Evolutionary conservation across 1,140 invertebrate genomes (phyloP).

Genomic region (Tetramorium simillimum): DNA sequence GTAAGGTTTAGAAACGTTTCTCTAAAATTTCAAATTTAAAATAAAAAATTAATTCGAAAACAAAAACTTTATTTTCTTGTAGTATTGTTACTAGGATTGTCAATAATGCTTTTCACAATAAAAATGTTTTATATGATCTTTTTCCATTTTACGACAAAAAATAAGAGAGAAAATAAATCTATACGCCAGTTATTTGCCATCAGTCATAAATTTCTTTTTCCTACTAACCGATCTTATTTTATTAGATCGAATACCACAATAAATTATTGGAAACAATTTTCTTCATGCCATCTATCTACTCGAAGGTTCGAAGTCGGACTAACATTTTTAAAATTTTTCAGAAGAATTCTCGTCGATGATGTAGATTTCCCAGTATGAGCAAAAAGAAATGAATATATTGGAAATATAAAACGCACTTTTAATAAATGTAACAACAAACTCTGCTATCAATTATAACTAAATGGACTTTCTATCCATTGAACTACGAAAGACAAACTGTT

Average conservation of each 20-base stretch:
- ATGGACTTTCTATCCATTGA: neutral
- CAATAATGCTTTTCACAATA: neutral
- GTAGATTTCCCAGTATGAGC: neutral
- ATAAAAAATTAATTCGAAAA: neutral
- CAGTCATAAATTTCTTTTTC: neutral
- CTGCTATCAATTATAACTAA: neutral
- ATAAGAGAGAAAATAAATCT: neutral
- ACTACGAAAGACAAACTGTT: neutral
- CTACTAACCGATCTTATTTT: neutral
- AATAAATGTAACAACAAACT: neutral
- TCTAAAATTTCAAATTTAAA: neutral
- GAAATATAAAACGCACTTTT: neutral
- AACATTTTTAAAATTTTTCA: constrained; percentile 21
- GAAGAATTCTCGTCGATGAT: neutral
- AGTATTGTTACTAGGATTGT: neutral
- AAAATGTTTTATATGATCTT: neutral
- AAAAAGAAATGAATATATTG: neutral
- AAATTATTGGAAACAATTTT: constrained; percentile 19
- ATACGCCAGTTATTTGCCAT: neutral
- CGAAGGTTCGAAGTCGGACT: neutral
- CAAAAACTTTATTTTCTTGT: neutral
- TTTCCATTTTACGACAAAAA: neutral
- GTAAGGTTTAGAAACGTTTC: neutral
- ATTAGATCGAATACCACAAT: neutral
- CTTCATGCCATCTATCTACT: constrained; percentile 5